Evolutionary conservation across 2,113 vertebrate genomes (phyloP), one percentile per base, ranked within the genome.

Genomic region (Haemorhous mexicanus): DNA sequence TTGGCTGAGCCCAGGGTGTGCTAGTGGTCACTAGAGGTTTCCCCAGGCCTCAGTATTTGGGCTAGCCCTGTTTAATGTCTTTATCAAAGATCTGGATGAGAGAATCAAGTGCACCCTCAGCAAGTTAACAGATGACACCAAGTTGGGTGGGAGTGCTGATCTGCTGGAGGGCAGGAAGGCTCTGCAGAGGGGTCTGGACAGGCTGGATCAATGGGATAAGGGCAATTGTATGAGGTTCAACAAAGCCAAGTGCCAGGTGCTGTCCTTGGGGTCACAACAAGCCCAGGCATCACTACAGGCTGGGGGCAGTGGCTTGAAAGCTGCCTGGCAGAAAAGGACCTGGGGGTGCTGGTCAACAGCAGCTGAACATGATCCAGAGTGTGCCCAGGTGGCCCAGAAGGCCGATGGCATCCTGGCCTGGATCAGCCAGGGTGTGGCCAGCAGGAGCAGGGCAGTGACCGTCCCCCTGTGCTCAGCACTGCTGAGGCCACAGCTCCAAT

Each of bases 301-400:
- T 26, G 13, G 23, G 6, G 16, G 14, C 21, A 75, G n/a, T 26
- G 14, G 1, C 20, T 83, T 62, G 23, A 1, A 61, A 67, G 3
- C 11, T 74, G 19, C 39, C 33, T 4, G 1, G 1, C 0, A 3
- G 52, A 30, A 24, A 46, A 47, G 9, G 28, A 7, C 39, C 7
- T 22, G 30, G 7, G 9, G 3, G 0, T 41, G 11, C 11, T 47
- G 46, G 8, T 0, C 0, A 18, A 10, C 3, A 68, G 46, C 3
- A 1, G 1, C 41, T 68, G 69, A 39, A 15, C 9, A 6, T 37
- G 61, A 74, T 0, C 23, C 37, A 67, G 8, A 0, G 2, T 16
- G 52, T 66, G 44, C 37, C 52, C 27, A 81, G 32, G 50, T 18
- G 32, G 8, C 50, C 43, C 43, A 58, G 27, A 37, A 66, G 22